Percentiles rank a stretch among this genome's conserved stretches.
Conservation (phyloP, 2,888 invertebrate species). For the Hoplodrina ambigua region DNA sequence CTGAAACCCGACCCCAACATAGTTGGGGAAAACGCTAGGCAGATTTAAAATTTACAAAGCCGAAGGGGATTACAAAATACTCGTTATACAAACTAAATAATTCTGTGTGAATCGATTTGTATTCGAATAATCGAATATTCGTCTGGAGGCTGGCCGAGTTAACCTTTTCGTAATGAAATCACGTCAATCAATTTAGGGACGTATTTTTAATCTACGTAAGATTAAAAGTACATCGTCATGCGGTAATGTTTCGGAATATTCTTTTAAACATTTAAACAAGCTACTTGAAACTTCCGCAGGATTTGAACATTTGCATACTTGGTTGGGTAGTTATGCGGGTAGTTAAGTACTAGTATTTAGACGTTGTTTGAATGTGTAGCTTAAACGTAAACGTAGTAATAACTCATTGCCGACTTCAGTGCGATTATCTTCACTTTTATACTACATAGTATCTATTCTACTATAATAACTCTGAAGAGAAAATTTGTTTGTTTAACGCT, state of each 20-base stretch:
- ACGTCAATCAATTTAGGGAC: background rate
- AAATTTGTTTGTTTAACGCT: too few species aligned
- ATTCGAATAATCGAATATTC: background rate
- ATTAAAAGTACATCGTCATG: conserved; percentile 17
- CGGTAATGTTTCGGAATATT: conserved; percentile 3
- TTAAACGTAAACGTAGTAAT: background rate
- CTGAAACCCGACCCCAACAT: too few species aligned
- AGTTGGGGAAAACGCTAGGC: too few species aligned
- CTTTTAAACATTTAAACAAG: background rate
- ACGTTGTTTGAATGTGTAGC: conserved; percentile 3
- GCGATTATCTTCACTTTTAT: background rate
- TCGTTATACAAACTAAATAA: background rate
- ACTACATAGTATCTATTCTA: too few species aligned
- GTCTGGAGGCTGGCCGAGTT: conserved; percentile 14
- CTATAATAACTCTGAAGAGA: too few species aligned
- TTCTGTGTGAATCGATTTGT: conserved; percentile 3
- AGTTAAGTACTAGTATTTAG: conserved; percentile 1
- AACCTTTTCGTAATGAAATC: conserved; percentile 24
- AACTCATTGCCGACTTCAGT: conserved; percentile 8
- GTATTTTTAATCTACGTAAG: background rate
- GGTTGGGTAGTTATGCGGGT: background rate
- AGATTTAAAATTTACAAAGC: too few species aligned
- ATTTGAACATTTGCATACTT: background rate
- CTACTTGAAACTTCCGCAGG: conserved; percentile 2
- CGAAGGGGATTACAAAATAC: too few species aligned